A percentile compares a stretch with the other conserved stretches of the same genome.
phyloP scores from a whole-genome alignment of 2,113 vertebrate genomes.

The Myotis yumanensis region DNA sequence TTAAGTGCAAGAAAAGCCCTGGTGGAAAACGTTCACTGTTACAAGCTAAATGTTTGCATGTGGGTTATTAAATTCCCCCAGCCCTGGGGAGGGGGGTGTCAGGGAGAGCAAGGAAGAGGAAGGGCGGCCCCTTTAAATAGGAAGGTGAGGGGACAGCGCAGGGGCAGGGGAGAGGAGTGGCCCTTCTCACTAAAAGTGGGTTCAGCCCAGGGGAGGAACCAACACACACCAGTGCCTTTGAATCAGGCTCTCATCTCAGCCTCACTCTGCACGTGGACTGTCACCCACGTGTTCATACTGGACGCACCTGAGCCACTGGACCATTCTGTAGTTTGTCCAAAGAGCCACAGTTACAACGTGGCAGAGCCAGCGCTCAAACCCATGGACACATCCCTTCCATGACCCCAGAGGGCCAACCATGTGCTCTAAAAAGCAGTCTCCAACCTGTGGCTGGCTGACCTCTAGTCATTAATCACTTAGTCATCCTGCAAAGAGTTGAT shows the following conservation, averaged over 20 bases:
- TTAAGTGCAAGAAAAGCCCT: not conserved
- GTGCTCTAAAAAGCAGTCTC: accelerated
- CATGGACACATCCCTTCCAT: accelerated
- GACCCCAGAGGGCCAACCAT: accelerated
- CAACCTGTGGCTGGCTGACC: accelerated
- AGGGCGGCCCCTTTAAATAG: not conserved
- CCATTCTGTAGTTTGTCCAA: not conserved
- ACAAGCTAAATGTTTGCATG: not conserved
- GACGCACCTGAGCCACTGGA: not conserved
- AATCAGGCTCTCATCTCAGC: not conserved
- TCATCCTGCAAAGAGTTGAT: not conserved
- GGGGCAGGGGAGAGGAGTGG: not conserved
- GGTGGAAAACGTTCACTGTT: not conserved
- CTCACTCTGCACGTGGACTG: not conserved
- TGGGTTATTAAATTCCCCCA: not conserved
- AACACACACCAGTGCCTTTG: accelerated
- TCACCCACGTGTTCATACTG: not conserved
- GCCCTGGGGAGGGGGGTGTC: not conserved
- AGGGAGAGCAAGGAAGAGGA: not conserved
- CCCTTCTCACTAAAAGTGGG: not conserved
- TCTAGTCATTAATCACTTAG: not conserved
- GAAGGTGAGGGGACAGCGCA: not conserved
- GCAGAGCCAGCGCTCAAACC: not conserved
- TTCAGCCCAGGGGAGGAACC: not conserved
- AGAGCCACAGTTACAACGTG: accelerated